phyloP scores from a whole-genome alignment of 1,140 invertebrate species.

The Orchesella cincta region DNA sequence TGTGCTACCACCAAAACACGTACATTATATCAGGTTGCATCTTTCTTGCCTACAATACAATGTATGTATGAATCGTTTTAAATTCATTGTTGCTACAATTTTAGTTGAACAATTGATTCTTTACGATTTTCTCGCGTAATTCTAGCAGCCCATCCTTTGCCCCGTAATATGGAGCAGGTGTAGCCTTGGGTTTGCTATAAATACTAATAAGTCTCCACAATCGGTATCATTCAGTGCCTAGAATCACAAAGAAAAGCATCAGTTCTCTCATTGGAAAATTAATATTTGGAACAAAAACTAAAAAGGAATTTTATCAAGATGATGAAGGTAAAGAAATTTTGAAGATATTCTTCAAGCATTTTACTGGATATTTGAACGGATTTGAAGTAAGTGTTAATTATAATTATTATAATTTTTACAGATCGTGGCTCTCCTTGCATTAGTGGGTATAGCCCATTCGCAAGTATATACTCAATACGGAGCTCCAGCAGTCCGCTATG shows the following conservation, averaged over 20 bases:
- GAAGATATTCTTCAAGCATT: background rate
- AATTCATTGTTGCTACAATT: too few species aligned
- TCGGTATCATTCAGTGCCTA: background rate
- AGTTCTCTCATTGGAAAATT: too few species aligned
- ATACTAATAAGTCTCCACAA: background rate
- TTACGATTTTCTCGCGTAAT: background rate
- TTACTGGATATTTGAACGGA: too few species aligned
- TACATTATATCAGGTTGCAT: too few species aligned
- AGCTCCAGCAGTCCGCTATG: background rate
- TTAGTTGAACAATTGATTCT: too few species aligned
- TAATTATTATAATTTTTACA: background rate
- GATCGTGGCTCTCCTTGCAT: background rate
- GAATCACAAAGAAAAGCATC: background rate
- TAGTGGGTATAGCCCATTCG: background rate
- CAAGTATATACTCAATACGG: background rate
- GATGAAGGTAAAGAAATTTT: slow-evolving; percentile 19
- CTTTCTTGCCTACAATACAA: too few species aligned
- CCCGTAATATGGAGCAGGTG: background rate
- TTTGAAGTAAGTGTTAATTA: too few species aligned
- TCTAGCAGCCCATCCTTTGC: background rate
- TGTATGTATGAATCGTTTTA: too few species aligned
- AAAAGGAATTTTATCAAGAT: background rate
- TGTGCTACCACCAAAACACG: too few species aligned
- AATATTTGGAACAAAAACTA: background rate
- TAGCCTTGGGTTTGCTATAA: background rate